phyloP scores from a whole-genome alignment of 2,797 vertebrate species.

The Enteromius anoplus region DNA sequence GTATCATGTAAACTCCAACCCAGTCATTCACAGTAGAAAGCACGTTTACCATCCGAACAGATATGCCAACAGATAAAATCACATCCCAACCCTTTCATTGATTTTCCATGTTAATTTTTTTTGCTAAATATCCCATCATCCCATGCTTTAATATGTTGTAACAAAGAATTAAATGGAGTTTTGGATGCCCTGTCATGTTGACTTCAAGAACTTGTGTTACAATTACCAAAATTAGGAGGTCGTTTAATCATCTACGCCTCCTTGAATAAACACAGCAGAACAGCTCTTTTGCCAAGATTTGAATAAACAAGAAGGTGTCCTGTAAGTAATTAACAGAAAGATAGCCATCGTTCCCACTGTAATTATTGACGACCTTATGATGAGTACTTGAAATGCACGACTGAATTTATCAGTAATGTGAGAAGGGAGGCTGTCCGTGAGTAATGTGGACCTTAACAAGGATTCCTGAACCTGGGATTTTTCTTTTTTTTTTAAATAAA shows the following conservation, averaged over 20 bases:
- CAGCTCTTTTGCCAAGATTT: conserved; percentile 5
- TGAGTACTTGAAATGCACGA: conserved; percentile 27
- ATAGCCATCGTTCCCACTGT: conserved; percentile 1
- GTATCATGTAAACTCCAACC: no score
- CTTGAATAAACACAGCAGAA: neutral
- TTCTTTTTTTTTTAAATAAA: neutral
- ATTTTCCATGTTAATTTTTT: no score
- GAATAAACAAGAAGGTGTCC: conserved; percentile 3
- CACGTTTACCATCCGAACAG: neutral
- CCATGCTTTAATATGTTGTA: neutral
- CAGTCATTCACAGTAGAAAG: neutral
- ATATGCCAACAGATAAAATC: neutral
- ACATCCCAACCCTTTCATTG: neutral
- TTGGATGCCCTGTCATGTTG: neutral
- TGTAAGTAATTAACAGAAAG: conserved; percentile 40
- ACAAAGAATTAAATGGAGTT: neutral
- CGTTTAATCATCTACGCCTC: neutral
- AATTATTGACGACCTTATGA: conserved; percentile 27
- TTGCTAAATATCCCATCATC: neutral
- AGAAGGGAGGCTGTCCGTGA: neutral
- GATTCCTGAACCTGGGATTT: neutral
- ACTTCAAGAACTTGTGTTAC: neutral
- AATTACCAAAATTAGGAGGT: neutral
- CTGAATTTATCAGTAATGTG: conserved; percentile 25
- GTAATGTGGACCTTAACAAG: neutral